Percentiles rank a stretch among this genome's conserved stretches.
phyloP scores from a whole-genome alignment of 2,113 vertebrate species.

The Zapornia atra region DNA sequence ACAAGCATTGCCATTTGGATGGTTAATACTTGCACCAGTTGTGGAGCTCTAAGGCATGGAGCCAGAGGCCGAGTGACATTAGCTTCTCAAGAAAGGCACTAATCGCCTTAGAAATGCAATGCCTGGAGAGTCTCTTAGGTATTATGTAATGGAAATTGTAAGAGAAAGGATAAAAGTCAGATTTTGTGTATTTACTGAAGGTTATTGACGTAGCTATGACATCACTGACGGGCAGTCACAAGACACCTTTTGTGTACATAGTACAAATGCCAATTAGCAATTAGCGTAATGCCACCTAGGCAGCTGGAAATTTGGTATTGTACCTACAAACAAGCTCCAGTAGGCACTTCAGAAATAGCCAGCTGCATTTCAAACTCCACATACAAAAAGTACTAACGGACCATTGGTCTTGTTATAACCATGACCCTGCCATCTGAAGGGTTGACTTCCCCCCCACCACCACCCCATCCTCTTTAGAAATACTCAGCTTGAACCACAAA shows the following conservation, averaged over 20 bases:
- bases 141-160: constrained; percentile 23
- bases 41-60: not conserved
- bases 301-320: not conserved
- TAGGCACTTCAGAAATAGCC: not conserved
- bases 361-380: not conserved
- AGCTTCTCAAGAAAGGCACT: constrained; percentile 28
- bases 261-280: not conserved
- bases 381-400: not conserved
- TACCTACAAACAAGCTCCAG: not conserved
- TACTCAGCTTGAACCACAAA: not conserved
- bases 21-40: not conserved
- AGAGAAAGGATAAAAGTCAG: constrained; percentile 29
- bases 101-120: constrained; percentile 36
- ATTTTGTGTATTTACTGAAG: constrained; percentile 5
- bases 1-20: not conserved
- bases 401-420: not conserved
- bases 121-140: not conserved
- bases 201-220: constrained; percentile 27
- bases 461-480: not conserved
- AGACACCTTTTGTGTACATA: not conserved
- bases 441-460: not conserved
- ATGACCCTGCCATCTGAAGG: not conserved
- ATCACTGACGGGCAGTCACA: not conserved
- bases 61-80: constrained; percentile 10
- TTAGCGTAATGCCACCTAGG: not conserved